Base-by-base conservation (phyloP, 64 coral and sea anemone genomes). In the Exaiptasia diaphana region DNA sequence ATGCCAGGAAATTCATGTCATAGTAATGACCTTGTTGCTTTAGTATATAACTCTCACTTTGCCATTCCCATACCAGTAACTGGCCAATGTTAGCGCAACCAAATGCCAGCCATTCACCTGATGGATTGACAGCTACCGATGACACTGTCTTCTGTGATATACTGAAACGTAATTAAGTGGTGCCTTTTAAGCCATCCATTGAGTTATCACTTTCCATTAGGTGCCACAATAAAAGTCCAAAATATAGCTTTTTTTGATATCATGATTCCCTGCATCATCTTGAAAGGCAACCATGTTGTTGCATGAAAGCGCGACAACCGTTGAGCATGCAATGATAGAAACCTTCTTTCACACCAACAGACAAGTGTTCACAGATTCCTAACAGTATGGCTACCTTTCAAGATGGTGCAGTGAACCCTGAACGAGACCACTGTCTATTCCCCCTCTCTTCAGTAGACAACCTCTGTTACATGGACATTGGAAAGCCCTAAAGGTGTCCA, bases 11-110 rank as follows among this genome's bases (percentile, higher is more conserved):
- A 49, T 97, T 97, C 89, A 97, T 97, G 34, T 92, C 89, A 70
- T 97, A 92, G 67, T 88, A 97, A 73, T 97, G 94, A 2, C 94
- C 94, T 75, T 97, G 94, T 65, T 97, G 94, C 44, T 89, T 97
- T 1, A 97, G 85, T 62, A 97, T 85, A 44, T 97, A 97, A 14
- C 88, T 87, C 50, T 97, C 94, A 85, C 94, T 97, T 48, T 97
- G 94, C 94, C 94, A 97, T 37, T 97, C 94, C 94, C 94, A 97
- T 15, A 97, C 89, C 18, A 97, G 73, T 21, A 97, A 77, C 49
- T 97, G 94, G 30, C 94, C 94, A 23, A 91, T 60, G 28, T 79
- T 79, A 14, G 84, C 76, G 67, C 94, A 97, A 4, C 94, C 94
- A 92, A 97, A 97, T 50, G 89, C 79, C 45, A 97, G 79, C 94